Percentiles rank a stretch among this genome's conserved stretches.
Conservation (phyloP, 2,113 vertebrate species). For the Nycticebus coucang region DNA sequence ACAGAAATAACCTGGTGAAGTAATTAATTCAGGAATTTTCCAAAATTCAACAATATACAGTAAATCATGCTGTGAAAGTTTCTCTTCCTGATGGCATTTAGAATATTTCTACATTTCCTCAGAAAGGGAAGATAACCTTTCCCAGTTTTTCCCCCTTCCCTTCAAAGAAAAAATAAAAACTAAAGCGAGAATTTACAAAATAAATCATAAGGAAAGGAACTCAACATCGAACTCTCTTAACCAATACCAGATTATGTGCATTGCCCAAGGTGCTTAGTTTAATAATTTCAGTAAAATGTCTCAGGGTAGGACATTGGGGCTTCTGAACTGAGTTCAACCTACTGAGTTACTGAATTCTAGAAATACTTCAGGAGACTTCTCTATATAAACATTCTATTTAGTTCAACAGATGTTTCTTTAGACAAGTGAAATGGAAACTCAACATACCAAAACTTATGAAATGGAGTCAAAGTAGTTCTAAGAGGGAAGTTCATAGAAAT, state of each 20-base stretch:
- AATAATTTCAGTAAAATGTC: neutral
- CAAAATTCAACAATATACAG: slow-evolving; percentile 38
- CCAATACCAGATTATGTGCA: neutral
- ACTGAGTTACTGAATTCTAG: neutral
- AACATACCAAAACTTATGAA: too few relatives aligned
- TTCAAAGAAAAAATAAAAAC: neutral
- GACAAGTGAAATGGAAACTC: too few relatives aligned
- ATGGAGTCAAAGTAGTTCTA: too few relatives aligned
- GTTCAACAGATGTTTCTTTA: neutral
- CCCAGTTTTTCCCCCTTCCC: neutral
- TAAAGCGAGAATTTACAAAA: neutral
- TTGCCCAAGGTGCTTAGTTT: neutral
- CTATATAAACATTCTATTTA: neutral
- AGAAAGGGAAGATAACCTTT: neutral
- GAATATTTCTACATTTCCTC: slow-evolving; percentile 50
- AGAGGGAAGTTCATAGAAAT: too few relatives aligned
- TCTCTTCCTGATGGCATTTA: slow-evolving; percentile 17
- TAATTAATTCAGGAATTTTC: neutral
- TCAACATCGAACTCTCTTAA: neutral
- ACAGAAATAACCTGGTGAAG: slow-evolving; percentile 20
- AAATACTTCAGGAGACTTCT: neutral
- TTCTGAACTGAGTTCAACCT: neutral
- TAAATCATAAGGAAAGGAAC: neutral
- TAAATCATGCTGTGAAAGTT: slow-evolving; percentile 49
- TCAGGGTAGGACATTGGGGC: neutral